Evolutionary conservation across 64 coral and sea anemone genomes (phyloP), one percentile per base, ranked within the genome.

Genomic region (Platygyra sinensis): DNA sequence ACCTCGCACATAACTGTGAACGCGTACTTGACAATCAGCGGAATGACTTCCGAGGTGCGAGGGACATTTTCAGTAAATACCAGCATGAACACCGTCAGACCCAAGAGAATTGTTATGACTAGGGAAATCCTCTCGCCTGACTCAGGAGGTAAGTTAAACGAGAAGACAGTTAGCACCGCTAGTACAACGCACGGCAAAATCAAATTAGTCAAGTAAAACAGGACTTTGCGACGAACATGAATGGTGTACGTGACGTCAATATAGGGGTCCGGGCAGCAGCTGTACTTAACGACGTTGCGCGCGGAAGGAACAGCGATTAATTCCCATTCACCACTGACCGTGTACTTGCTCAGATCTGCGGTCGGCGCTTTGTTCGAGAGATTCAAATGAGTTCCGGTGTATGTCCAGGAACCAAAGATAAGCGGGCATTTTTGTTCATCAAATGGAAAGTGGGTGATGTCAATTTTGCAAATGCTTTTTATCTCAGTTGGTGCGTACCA

Each of bases 401-500:
- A 93, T 9, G 97, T 99, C 96, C 96, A 99, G 19, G 96, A 99
- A 18, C 96, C 96, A 28, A 99, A 95, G 22, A 78, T 90, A 15
- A 99, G 90, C 6, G 87, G 80, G 13, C 96, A 99, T 30, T 62
- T 89, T 80, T 99, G 96, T 31, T 67, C 59, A 61, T 98, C 96
- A 63, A 98, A 98, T 19, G 96, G 96, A 69, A 98, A 98, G 77
- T 78, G 93, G 24, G 96, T 86, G 78, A 98, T 98, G 83, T 98
- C 96, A 25, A 98, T 98, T 73, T 95, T 89, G 75, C 96, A 98
- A 72, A 98, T 98, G 72, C 96, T 98, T 77, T 98, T 94, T 62
- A 98, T 93, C 72, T 98, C 93, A 10, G 90, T 98, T 5, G 96
- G 96, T 0, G 96, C 96, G 27, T 75, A 98, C 96, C 96, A 98